Percentiles rank a stretch among this genome's conserved stretches.
Conservation (phyloP, 2,113 vertebrate genomes). For the Bubo scandiacus region DNA sequence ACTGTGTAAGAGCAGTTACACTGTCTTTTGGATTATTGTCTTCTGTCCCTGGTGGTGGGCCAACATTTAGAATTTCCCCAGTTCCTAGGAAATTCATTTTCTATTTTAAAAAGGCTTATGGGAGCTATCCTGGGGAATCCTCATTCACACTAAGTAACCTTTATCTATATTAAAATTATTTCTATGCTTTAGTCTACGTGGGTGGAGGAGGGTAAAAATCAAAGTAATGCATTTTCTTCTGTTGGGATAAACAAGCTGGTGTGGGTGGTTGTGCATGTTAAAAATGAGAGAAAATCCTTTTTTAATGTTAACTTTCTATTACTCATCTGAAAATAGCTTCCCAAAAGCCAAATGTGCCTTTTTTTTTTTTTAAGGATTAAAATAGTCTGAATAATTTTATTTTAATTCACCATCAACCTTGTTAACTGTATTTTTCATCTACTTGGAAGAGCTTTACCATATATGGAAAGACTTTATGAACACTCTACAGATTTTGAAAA, state of each 20-base stretch:
- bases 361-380: not conserved
- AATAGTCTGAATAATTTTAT: not conserved
- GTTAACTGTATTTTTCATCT: not conserved
- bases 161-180: slow-evolving; percentile 19
- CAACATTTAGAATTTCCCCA: not conserved
- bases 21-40: not conserved
- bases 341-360: not conserved
- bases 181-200: not conserved
- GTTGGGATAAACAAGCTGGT: slow-evolving; percentile 34
- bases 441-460: not conserved
- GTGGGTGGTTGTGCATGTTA: not conserved
- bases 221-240: slow-evolving; percentile 25
- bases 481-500: not conserved
- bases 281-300: not conserved
- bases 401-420: not conserved
- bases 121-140: not conserved
- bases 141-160: not conserved
- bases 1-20: not conserved
- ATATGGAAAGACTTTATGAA: not conserved
- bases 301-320: not conserved
- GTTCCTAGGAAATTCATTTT: not conserved
- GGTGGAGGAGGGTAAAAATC: slow-evolving; percentile 4
- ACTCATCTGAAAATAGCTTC: not conserved
- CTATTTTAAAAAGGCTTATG: slow-evolving; percentile 8
- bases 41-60: not conserved